phyloP scores from a whole-genome alignment of 2,888 invertebrate species.

The Parnassius orleans region DNA sequence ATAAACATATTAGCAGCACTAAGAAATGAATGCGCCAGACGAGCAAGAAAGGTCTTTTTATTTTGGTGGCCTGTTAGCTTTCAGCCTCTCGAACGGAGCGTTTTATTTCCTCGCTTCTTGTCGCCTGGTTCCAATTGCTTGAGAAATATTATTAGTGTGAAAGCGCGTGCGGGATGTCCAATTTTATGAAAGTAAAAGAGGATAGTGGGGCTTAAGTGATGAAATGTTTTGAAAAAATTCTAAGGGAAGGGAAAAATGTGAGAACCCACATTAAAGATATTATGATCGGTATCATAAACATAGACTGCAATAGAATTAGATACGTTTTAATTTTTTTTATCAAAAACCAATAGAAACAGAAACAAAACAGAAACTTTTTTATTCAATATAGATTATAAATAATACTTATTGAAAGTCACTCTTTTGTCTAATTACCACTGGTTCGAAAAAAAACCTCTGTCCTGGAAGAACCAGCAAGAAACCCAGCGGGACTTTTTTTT shows the following conservation, averaged over 20 bases:
- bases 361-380: no score
- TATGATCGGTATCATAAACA: background rate
- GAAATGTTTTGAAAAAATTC: conserved; percentile 20
- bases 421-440: no score
- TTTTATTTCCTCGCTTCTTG: conserved; percentile 54
- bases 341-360: no score
- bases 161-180: conserved; percentile 49
- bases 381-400: no score
- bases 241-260: background rate
- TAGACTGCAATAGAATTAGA: background rate
- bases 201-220: conserved; percentile 36
- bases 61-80: conserved; percentile 40
- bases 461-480: no score
- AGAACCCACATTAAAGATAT: background rate
- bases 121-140: conserved; percentile 71
- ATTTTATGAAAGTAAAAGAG: conserved; percentile 46
- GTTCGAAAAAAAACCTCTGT: no score
- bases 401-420: no score
- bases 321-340: background rate
- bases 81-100: conserved; percentile 56
- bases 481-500: no score
- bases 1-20: conserved; percentile 17
- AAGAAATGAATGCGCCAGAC: conserved; percentile 10
- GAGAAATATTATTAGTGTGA: conserved; percentile 64
- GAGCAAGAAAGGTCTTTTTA: conserved; percentile 32